Evolutionary conservation across 2,797 vertebrate genomes (phyloP).

Genomic region (Anguilla marmorata): DNA sequence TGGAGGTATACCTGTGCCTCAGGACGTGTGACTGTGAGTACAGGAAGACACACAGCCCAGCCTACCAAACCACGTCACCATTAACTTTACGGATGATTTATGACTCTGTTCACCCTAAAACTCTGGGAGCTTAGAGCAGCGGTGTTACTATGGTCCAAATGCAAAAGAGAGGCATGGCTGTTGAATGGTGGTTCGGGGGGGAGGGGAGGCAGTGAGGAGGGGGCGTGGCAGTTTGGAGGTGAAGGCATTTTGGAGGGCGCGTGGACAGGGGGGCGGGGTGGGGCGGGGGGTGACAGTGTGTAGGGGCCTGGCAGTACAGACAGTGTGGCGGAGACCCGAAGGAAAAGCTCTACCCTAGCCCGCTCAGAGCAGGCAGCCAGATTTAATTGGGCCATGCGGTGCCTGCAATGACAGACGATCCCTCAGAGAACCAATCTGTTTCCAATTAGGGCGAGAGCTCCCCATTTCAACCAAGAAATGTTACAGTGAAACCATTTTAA

Average conservation of each 20-base stretch:
- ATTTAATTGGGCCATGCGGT: constrained; percentile 57
- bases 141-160: neutral
- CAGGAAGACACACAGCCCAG: neutral
- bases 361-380: constrained; percentile 35
- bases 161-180: neutral
- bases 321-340: neutral
- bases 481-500: constrained; percentile 46
- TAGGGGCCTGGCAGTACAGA: neutral
- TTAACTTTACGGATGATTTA: neutral
- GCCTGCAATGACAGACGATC: constrained; percentile 56
- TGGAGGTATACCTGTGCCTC: neutral
- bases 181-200: too few species aligned
- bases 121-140: neutral
- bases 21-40: neutral
- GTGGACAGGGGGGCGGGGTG: neutral
- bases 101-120: neutral
- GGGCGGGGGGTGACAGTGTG: neutral
- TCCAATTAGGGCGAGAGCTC: constrained; percentile 49
- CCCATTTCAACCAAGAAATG: constrained; percentile 51
- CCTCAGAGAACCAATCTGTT: constrained; percentile 61
- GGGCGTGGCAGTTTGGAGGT: too few species aligned
- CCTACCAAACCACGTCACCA: neutral
- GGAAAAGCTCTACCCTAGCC: constrained; percentile 19
- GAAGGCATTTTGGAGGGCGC: neutral
- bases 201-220: too few species aligned